phyloP scores from a whole-genome alignment of 2,888 invertebrate genomes.

The Luperina nickerlii region DNA sequence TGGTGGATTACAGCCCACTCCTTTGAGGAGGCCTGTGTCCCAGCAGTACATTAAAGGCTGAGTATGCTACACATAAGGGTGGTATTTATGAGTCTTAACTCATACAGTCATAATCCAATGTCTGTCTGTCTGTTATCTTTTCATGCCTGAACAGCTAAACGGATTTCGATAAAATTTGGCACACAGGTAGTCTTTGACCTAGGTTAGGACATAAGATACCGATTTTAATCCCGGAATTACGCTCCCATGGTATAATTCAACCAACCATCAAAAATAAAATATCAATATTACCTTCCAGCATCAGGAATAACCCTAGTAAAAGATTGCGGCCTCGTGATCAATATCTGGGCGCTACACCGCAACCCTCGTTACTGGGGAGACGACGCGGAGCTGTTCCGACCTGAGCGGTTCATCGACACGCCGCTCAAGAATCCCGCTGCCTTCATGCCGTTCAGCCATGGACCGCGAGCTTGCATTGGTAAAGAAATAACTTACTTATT shows the following conservation, averaged over 20 bases:
- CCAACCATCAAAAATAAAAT: background rate
- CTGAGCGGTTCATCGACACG: constrained; percentile 72
- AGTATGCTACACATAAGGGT: background rate
- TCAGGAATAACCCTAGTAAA: constrained; percentile 64
- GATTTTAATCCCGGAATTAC: background rate
- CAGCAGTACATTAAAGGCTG: background rate
- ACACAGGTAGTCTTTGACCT: background rate
- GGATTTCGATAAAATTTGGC: background rate
- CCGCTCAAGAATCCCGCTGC: constrained; percentile 67
- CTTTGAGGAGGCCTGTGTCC: background rate
- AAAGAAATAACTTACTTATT: constrained; percentile 10
- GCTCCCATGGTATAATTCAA: background rate
- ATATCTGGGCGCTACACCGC: constrained; percentile 83
- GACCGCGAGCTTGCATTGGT: constrained; percentile 75
- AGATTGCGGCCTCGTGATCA: constrained; percentile 62
- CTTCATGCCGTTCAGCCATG: constrained; percentile 73
- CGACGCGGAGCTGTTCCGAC: constrained; percentile 72
- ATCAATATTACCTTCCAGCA: constrained; percentile 49
- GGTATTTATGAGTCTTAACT: background rate
- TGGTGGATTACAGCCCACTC: background rate
- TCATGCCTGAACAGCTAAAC: background rate
- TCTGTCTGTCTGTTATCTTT: background rate
- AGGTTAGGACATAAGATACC: background rate
- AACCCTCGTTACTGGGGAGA: constrained; percentile 75
- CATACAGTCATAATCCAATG: background rate